phyloP scores from a whole-genome alignment of 2,797 vertebrate species.

The Phoebastria nigripes region DNA sequence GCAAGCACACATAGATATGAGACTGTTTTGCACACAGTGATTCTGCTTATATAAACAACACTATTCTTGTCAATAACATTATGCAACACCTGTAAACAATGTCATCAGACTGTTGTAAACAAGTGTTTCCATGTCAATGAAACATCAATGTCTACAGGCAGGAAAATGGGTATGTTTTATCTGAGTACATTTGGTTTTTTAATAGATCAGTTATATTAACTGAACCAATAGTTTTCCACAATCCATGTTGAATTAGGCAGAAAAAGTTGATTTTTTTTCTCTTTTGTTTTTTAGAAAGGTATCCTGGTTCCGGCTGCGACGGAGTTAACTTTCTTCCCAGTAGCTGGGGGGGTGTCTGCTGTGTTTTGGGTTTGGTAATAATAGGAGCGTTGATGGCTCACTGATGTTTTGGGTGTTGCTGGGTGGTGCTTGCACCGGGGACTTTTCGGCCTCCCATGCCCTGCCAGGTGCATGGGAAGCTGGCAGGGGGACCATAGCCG shows the following conservation, averaged over 20 bases:
- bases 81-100: background rate
- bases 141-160: background rate
- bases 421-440: too few relatives aligned
- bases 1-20: background rate
- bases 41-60: slow-evolving; percentile 6
- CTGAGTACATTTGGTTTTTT: background rate
- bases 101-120: background rate
- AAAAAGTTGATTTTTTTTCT: background rate
- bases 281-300: background rate
- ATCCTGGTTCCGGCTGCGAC: too few relatives aligned
- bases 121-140: background rate
- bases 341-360: too few relatives aligned
- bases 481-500: too few relatives aligned
- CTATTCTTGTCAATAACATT: background rate
- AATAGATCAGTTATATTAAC: background rate
- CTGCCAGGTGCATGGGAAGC: too few relatives aligned
- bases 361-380: too few relatives aligned
- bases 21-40: background rate
- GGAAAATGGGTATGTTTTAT: background rate
- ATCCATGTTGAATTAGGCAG: background rate
- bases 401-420: too few relatives aligned
- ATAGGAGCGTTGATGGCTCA: too few relatives aligned
- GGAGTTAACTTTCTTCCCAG: too few relatives aligned
- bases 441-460: too few relatives aligned
- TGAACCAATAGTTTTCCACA: background rate